Evolutionary conservation across 2,888 invertebrate genomes (phyloP).

Genomic region (Ctenicera cuprea): DNA sequence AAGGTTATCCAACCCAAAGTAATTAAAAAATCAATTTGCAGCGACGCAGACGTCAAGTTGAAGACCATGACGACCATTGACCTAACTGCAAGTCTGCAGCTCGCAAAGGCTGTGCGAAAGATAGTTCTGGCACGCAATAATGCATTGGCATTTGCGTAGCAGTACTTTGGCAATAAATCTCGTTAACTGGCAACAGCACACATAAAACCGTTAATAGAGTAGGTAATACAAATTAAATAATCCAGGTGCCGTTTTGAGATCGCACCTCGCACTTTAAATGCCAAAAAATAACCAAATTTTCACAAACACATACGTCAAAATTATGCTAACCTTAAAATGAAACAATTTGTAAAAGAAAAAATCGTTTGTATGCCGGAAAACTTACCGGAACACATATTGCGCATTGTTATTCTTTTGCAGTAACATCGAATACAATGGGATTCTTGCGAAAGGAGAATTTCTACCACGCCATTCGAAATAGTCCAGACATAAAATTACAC

Average conservation of each 20-base stretch:
- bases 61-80: constrained; percentile 58
- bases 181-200: background rate
- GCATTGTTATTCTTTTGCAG: background rate
- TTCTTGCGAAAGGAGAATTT: constrained; percentile 4
- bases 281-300: background rate
- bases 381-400: constrained; percentile 1
- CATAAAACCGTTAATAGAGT: background rate
- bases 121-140: constrained; percentile 26
- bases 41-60: constrained; percentile 44
- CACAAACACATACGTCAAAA: background rate
- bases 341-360: too few relatives aligned
- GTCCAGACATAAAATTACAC: constrained; percentile 14
- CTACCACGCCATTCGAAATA: constrained; percentile 36
- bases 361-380: background rate
- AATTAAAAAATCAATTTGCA: constrained; percentile 42
- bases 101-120: constrained; percentile 37
- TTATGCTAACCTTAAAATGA: constrained; percentile 18
- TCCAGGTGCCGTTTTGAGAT: background rate
- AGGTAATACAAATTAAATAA: background rate
- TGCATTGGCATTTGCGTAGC: constrained; percentile 31
- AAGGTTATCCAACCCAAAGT: constrained; percentile 21
- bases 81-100: constrained; percentile 52
- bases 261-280: background rate
- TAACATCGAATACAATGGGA: background rate
- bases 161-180: constrained; percentile 7